phyloP scores from a whole-genome alignment of 2,888 invertebrate genomes.

The Hoplodrina ambigua region DNA sequence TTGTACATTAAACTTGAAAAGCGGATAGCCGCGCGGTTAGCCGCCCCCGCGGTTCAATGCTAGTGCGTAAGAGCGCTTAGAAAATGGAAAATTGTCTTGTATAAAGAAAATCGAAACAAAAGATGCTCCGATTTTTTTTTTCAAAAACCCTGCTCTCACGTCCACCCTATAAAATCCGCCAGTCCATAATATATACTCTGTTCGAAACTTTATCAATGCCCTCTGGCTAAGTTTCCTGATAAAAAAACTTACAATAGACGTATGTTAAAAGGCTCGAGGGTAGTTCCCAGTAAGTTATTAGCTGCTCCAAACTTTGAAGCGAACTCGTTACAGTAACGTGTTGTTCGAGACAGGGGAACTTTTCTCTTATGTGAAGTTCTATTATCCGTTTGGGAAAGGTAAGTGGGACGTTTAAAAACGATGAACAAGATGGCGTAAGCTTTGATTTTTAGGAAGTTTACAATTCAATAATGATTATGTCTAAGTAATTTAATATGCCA shows the following conservation, averaged over 20 bases:
- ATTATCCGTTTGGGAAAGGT: slow-evolving; percentile 14
- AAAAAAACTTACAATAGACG: slow-evolving; percentile 39
- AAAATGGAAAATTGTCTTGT: too few species aligned
- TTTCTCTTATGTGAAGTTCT: slow-evolving; percentile 33
- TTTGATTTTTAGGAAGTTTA: slow-evolving; percentile 3
- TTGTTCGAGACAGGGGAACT: slow-evolving; percentile 34
- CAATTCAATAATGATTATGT: neutral
- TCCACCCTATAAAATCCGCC: slow-evolving; percentile 1
- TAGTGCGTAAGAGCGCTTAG: too few species aligned
- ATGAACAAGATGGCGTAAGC: neutral
- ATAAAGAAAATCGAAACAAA: neutral
- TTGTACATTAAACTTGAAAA: too few species aligned
- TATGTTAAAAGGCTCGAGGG: slow-evolving; percentile 48
- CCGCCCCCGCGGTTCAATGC: too few species aligned
- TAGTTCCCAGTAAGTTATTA: slow-evolving; percentile 50
- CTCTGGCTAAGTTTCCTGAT: slow-evolving; percentile 35
- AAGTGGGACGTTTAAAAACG: neutral
- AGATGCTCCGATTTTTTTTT: neutral
- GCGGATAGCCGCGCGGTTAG: too few species aligned
- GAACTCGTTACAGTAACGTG: slow-evolving; percentile 47
- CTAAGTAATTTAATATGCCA: too few species aligned
- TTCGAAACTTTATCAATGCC: slow-evolving; percentile 45
- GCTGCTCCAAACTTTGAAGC: slow-evolving; percentile 39
- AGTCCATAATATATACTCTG: neutral
- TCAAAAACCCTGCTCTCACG: neutral